Percentiles rank a stretch among this genome's conserved stretches.
Conservation (phyloP, 2,113 vertebrate genomes). For the Diphyllodes magnificus region DNA sequence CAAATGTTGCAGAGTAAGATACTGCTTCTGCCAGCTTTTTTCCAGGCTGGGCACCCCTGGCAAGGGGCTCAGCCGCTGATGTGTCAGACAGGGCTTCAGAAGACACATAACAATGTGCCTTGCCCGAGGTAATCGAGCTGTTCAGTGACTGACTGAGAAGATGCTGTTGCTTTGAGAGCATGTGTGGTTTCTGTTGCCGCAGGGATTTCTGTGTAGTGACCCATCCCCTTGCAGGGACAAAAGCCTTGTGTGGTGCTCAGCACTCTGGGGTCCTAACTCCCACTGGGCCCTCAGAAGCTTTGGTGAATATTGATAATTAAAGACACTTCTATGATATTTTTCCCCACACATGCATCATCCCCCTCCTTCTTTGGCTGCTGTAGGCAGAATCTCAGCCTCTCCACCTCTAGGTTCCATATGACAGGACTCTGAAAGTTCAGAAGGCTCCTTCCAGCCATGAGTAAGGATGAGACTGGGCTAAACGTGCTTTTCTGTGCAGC, state of each 20-base stretch:
- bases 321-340: neutral
- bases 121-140: neutral
- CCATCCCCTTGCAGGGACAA: neutral
- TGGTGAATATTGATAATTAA: neutral
- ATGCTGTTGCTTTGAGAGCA: neutral
- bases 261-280: neutral
- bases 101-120: neutral
- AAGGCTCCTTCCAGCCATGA: neutral
- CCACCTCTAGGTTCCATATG: neutral
- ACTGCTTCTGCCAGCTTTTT: neutral
- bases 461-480: neutral
- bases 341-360: fast-evolving
- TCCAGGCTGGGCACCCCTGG: neutral
- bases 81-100: neutral
- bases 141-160: neutral
- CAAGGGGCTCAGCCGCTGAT: neutral
- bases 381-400: neutral
- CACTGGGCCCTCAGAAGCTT: neutral
- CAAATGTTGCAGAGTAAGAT: neutral
- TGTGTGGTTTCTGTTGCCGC: neutral
- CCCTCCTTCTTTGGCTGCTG: neutral
- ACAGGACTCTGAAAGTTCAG: neutral
- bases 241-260: neutral
- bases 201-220: fast-evolving
- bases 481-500: fast-evolving